These are phyloP conservation scores for Rhagologus leucostigma DNA, from an alignment of 2,113 vertebrate genomes.

Conservation along the genomic window DNA sequence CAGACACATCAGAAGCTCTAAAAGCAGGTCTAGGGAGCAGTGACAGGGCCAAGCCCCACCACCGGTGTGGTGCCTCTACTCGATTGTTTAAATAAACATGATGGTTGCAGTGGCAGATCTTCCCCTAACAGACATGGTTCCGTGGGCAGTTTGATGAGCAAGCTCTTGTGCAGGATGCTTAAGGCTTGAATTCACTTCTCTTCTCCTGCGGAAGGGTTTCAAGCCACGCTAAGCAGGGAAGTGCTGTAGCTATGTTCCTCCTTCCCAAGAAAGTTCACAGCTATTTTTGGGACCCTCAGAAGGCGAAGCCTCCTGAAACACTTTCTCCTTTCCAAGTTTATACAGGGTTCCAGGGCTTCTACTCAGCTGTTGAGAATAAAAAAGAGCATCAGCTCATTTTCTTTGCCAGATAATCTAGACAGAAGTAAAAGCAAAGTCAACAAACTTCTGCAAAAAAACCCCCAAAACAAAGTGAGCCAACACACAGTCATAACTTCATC, in stretches of 20 bases:
- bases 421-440: neutral
- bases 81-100: neutral
- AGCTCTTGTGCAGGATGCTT: neutral
- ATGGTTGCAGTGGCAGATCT: neutral
- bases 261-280: neutral
- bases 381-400: neutral
- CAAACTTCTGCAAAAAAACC: neutral
- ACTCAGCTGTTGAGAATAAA: rapidly evolving
- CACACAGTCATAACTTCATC: neutral
- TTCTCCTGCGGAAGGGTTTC: neutral
- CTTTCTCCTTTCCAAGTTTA: neutral
- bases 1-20: neutral
- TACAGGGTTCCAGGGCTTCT: neutral
- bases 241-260: neutral
- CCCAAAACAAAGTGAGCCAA: neutral
- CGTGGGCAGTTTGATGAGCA: neutral
- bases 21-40: neutral
- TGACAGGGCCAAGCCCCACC: neutral
- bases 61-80: rapidly evolving
- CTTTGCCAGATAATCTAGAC: neutral
- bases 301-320: neutral
- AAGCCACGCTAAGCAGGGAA: neutral
- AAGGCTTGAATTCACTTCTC: neutral
- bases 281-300: neutral
- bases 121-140: too few species aligned